Conservation (phyloP, 92 coral and sea anemone genomes). For the Epizoanthus fatuus region DNA sequence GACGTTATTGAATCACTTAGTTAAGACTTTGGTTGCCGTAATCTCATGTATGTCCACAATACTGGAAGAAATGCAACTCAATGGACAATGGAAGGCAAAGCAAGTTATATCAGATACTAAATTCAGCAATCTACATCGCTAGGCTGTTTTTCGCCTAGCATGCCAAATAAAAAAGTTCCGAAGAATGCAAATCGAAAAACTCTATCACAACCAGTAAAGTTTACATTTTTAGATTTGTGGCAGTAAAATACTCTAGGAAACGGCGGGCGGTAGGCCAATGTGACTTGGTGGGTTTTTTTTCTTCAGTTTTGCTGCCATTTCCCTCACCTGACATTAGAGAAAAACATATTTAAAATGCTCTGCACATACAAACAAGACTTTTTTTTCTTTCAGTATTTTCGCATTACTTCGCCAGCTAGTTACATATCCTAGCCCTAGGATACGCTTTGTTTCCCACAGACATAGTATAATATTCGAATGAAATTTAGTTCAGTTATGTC, state of each 20-base stretch:
- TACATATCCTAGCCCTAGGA: no score
- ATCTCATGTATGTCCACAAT: neutral
- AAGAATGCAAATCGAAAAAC: no score
- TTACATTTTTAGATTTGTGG: neutral
- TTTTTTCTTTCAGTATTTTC: neutral
- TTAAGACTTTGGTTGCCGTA: slow-evolving; percentile 6
- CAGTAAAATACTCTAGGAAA: neutral
- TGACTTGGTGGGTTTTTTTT: neutral
- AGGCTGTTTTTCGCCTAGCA: no score
- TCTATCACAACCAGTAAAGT: no score
- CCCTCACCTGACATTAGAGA: neutral
- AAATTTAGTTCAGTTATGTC: neutral
- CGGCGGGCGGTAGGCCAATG: slow-evolving; percentile 12
- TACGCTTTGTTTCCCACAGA: no score
- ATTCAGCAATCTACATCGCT: no score
- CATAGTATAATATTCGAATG: neutral
- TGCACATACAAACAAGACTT: neutral
- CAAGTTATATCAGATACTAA: neutral
- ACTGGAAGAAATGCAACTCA: no score
- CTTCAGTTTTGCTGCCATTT: neutral
- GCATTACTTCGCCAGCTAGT: no score
- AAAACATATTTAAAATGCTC: neutral
- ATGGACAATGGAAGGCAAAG: no score
- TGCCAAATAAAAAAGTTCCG: no score
- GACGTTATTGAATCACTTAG: neutral